phyloP scores from a whole-genome alignment of 1,140 invertebrate genomes.

The Mamestra configurata region DNA sequence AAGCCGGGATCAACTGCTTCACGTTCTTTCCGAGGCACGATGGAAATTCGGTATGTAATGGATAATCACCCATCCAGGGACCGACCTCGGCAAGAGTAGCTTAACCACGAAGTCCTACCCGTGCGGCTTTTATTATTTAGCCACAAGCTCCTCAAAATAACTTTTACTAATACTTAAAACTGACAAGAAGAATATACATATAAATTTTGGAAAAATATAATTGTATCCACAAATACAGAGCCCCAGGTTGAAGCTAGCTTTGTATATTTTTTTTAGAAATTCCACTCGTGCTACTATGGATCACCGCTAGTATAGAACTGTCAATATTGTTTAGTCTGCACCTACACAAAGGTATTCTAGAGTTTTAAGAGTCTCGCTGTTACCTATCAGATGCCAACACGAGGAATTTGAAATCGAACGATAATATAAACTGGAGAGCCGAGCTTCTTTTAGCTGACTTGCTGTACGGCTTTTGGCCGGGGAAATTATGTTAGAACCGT shows the following conservation, averaged over 20 bases:
- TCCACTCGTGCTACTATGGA: neutral
- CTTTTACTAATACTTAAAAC: no score
- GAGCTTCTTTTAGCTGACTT: neutral
- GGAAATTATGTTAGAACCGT: no score
- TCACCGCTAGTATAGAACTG: neutral
- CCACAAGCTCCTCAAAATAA: no score
- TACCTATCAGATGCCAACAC: neutral
- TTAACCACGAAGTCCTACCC: no score
- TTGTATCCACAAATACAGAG: neutral
- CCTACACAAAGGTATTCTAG: neutral
- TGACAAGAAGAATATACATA: no score
- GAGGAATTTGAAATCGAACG: neutral
- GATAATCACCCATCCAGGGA: no score
- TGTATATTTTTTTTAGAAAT: neutral
- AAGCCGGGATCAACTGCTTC: no score
- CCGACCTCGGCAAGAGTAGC: no score
- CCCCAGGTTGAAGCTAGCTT: neutral
- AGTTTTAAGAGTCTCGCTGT: neutral
- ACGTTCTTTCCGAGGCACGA: no score
- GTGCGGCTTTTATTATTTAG: no score
- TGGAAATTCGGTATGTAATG: no score
- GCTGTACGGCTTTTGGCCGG: no score
- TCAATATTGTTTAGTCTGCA: slow-evolving; percentile 32
- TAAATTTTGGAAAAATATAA: neutral
- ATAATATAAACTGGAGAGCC: neutral